Percentiles rank a stretch among this genome's conserved stretches.
phyloP scores from a whole-genome alignment of 2,888 invertebrate genomes.

The Andrena bucephala region DNA sequence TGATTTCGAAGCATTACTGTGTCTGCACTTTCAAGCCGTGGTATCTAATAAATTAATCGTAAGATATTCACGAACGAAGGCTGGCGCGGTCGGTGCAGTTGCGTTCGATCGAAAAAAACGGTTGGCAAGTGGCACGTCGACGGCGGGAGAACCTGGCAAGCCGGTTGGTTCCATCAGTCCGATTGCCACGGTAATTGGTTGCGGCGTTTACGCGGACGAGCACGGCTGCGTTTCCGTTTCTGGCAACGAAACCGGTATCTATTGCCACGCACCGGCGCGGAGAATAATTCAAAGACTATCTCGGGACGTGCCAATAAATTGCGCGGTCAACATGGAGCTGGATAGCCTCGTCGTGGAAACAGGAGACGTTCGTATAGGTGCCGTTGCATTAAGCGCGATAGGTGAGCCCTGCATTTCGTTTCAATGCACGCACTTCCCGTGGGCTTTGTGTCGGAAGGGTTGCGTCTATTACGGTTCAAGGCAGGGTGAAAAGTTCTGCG shows the following conservation, averaged over 20 bases:
- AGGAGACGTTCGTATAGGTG: constrained; percentile 54
- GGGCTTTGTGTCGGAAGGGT: constrained; percentile 74
- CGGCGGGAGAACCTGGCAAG: constrained; percentile 63
- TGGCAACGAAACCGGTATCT: constrained; percentile 71
- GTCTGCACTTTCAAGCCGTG: neutral
- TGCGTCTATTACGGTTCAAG: constrained; percentile 72
- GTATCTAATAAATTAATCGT: neutral
- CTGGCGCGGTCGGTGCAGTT: constrained; percentile 68
- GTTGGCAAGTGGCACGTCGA: constrained; percentile 73
- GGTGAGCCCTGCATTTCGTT: constrained; percentile 70
- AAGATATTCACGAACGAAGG: constrained; percentile 38
- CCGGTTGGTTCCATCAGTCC: constrained; percentile 68
- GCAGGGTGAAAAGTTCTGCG: constrained; percentile 48
- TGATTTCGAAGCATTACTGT: neutral
- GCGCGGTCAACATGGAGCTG: constrained; percentile 60
- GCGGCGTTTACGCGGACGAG: constrained; percentile 73
- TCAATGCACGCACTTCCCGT: constrained; percentile 72
- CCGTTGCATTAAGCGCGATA: constrained; percentile 62
- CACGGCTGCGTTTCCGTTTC: constrained; percentile 72
- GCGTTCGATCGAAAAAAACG: constrained; percentile 70
- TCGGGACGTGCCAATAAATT: constrained; percentile 15
- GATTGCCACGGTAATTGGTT: constrained; percentile 71
- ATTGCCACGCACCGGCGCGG: constrained; percentile 73
- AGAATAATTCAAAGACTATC: constrained; percentile 64
- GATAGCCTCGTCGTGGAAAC: constrained; percentile 61